These are phyloP conservation scores for Clarias magur DNA, from an alignment of 2,113 vertebrate genomes.

Conservation along the genomic window DNA sequence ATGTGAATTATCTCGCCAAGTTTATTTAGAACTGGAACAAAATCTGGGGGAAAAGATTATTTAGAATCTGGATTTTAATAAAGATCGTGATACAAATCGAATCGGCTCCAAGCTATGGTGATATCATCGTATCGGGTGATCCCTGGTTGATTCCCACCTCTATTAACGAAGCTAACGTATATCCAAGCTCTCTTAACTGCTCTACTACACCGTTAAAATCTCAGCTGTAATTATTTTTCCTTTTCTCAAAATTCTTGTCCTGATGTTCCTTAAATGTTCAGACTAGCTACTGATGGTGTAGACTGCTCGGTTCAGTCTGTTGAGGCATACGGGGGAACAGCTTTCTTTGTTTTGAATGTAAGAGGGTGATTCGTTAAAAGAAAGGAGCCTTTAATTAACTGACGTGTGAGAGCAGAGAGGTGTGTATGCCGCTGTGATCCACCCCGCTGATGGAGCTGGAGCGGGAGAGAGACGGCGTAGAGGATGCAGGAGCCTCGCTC, in stretches of 20 bases:
- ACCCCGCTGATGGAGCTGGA: constrained; percentile 91
- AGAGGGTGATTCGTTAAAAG: background rate
- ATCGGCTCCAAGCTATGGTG: too few relatives aligned
- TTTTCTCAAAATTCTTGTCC: background rate
- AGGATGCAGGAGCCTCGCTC: constrained; percentile 78
- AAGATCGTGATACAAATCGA: too few relatives aligned
- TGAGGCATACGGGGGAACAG: background rate
- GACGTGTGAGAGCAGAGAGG: constrained; percentile 87
- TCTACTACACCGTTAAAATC: background rate
- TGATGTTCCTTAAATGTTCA: background rate
- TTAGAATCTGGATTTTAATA: too few relatives aligned
- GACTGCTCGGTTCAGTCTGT: background rate
- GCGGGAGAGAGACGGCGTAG: constrained; percentile 88
- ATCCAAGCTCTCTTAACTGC: too few relatives aligned
- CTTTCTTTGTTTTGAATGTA: background rate
- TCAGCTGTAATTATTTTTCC: background rate
- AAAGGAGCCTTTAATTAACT: background rate
- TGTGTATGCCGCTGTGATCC: constrained; percentile 84
- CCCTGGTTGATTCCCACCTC: too few relatives aligned
- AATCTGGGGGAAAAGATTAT: too few relatives aligned
- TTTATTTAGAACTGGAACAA: too few relatives aligned
- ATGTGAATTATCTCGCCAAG: too few relatives aligned
- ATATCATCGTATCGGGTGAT: too few relatives aligned
- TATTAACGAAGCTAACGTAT: too few relatives aligned
- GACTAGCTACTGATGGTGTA: background rate